Conservation (phyloP, 2,888 invertebrate species). For the Leptinotarsa juncta region DNA sequence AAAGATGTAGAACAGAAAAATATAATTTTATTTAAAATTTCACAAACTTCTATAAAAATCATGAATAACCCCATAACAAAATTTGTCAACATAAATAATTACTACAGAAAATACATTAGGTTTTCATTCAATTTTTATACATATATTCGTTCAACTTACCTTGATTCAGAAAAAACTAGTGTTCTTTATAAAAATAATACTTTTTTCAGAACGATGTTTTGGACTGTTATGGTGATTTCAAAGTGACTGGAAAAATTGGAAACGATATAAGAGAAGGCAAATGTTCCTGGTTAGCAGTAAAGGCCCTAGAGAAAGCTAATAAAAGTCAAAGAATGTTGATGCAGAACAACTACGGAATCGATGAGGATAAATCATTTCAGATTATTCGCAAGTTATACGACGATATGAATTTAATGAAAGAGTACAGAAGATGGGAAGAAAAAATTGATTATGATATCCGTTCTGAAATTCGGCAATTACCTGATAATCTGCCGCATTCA, state of each 20-base stretch:
- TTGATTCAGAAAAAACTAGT: neutral
- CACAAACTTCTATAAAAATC: no score
- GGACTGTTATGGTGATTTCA: constrained; percentile 83
- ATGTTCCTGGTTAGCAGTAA: constrained; percentile 18
- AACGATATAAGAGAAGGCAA: constrained; percentile 13
- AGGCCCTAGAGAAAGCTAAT: constrained; percentile 18
- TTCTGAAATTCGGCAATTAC: neutral
- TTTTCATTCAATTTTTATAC: no score
- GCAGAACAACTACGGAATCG: constrained; percentile 74
- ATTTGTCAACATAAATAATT: no score
- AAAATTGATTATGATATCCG: constrained; percentile 1
- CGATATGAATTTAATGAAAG: neutral
- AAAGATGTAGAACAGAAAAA: no score
- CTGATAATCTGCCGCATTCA: neutral
- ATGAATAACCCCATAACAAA: no score
- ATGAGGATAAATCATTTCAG: neutral
- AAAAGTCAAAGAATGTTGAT: constrained; percentile 60
- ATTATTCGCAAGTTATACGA: constrained; percentile 20
- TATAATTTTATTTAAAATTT: no score
- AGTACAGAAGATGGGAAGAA: constrained; percentile 2
- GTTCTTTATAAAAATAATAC: neutral
- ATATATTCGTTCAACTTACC: no score
- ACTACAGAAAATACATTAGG: no score
- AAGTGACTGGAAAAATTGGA: constrained; percentile 87
- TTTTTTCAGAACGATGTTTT: constrained; percentile 80